A percentile compares a stretch with the other conserved stretches of the same genome.
Conservation (phyloP, 1,140 invertebrate genomes). For the Antheraea pernyi region DNA sequence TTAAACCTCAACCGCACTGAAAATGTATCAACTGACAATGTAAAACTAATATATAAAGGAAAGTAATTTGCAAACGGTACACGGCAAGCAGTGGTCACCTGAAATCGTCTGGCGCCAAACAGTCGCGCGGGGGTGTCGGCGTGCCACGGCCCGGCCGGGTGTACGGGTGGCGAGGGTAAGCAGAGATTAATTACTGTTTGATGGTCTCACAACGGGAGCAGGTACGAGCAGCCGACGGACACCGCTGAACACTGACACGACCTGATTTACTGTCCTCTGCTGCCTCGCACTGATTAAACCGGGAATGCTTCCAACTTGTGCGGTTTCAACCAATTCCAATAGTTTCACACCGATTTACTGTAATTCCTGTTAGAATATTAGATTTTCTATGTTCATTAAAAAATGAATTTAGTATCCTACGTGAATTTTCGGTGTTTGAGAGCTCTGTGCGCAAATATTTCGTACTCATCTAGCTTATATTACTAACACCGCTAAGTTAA, state of each 20-base stretch:
- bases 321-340: slow-evolving; percentile 5
- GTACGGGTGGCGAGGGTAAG: slow-evolving; percentile 16
- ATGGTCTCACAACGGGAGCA: slow-evolving; percentile 37
- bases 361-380: neutral
- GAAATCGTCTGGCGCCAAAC: slow-evolving; percentile 35
- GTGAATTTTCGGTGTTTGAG: too few relatives aligned
- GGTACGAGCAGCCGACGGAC: slow-evolving; percentile 35
- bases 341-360: neutral
- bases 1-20: too few relatives aligned
- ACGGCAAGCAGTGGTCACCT: slow-evolving; percentile 38
- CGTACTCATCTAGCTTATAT: too few relatives aligned
- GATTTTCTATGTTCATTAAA: too few relatives aligned
- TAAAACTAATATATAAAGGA: neutral
- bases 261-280: slow-evolving; percentile 46
- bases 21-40: too few relatives aligned
- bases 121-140: slow-evolving; percentile 27
- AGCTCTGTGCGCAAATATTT: too few relatives aligned
- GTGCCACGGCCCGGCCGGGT: neutral
- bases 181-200: slow-evolving; percentile 65
- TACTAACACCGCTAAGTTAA: too few relatives aligned
- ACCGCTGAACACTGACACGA: slow-evolving; percentile 29
- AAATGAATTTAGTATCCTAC: too few relatives aligned
- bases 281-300: slow-evolving; percentile 14
- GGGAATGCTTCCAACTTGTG: neutral
- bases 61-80: slow-evolving; percentile 21